Evolutionary conservation across 2,113 vertebrate species (phyloP).

Genomic region (Polypterus senegalus): DNA sequence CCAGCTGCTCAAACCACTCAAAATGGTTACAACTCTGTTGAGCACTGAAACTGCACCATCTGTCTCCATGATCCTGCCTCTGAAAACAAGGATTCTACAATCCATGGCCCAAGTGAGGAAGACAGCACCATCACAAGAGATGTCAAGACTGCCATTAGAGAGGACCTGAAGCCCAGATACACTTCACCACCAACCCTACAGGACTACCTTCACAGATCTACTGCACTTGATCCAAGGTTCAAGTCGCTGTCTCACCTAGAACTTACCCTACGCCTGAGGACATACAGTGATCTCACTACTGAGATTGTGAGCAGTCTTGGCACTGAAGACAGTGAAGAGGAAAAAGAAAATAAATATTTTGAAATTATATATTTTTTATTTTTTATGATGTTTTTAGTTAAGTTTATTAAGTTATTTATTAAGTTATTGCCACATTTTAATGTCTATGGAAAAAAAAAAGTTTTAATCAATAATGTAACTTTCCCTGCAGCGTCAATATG

Average conservation of each 20-base stretch:
- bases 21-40: slow-evolving; percentile 4
- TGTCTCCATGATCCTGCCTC: slow-evolving; percentile 14
- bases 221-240: not conserved
- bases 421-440: no score
- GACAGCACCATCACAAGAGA: slow-evolving; percentile 6
- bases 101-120: slow-evolving; percentile 8
- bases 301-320: slow-evolving; percentile 13
- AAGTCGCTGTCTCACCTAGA: slow-evolving; percentile 20
- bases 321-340: slow-evolving; percentile 11
- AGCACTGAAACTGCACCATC: slow-evolving; percentile 14
- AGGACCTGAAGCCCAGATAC: no score
- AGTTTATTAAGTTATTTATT: no score
- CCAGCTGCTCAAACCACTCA: slow-evolving; percentile 14
- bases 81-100: not conserved
- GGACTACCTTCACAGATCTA: slow-evolving; percentile 19
- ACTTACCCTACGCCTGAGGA: slow-evolving; percentile 16
- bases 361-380: slow-evolving; percentile 6
- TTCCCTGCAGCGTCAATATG: slow-evolving; percentile 17
- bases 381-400: not conserved
- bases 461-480: not conserved
- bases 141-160: slow-evolving; percentile 18
- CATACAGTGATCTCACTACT: slow-evolving; percentile 22
- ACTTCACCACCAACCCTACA: slow-evolving; percentile 1
- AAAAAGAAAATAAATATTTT: slow-evolving; percentile 14
- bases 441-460: no score